Evolutionary conservation across 1,140 invertebrate species (phyloP), one percentile per base, ranked within the genome.

Genomic region (Drosophila ironensis): DNA sequence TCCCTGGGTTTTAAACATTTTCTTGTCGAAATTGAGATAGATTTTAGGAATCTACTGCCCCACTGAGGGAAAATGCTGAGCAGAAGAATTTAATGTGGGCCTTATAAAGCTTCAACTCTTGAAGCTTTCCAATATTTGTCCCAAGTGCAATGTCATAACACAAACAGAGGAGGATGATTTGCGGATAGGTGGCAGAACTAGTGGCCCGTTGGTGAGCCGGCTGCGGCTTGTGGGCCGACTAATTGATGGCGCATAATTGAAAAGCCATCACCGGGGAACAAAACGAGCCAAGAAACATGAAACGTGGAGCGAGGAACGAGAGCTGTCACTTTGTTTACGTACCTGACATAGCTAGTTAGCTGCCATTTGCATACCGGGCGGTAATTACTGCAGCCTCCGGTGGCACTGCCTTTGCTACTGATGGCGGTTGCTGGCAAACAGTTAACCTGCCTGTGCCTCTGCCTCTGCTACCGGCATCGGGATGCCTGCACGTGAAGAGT

Each of bases 361-460:
- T 72, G 68, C 57, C 68, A 72, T 72, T 72, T 72, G 68, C 69
- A 72, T 72, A 71, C 48, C 69, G 28, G 57, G 50, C 50, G 24
- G 50, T 48, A 61, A 72, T 56, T 64, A 72, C 50, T 51, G 54
- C 33, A 71, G 46, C 53, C 56, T 63, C 60, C 40, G 14, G 33
- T 22, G 2, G 9, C 27, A 4, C 8, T 22, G 22, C 14, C 44
- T 42, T 30, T 5, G 20, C 51, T 27, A 14, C 52, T 25, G 52
- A 47, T 25, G 54, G 24, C 47, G n/a, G 14, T 22, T 48, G 44
- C 53, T 12, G 17, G 52, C 40, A 40, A 53, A 40, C 54, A 60
- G 41, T 30, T 61, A 38, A 61, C 56, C 56, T 28, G 35, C 27
- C 24, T 27, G 53, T 45, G 52, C n/a, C n/a, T n/a, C n/a, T n/a